Percentiles rank a stretch among this genome's conserved stretches.
These are phyloP conservation scores for Protomyctophum bolini DNA, from an alignment of 2,113 vertebrate species.

Conservation along the genomic window DNA sequence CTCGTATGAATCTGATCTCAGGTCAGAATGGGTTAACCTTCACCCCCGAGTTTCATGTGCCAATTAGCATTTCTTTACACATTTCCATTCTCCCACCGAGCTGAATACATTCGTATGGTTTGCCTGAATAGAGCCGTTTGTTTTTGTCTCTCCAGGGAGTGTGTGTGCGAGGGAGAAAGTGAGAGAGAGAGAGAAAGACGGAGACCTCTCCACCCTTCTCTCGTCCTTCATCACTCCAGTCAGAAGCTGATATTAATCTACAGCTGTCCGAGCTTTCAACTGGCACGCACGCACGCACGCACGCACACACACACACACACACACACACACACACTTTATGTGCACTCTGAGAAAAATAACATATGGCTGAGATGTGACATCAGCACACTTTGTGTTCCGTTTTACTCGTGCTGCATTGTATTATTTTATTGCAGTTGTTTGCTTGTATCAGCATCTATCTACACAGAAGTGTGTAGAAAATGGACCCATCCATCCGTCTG, in stretches of 20 bases:
- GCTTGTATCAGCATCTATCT: too few species aligned
- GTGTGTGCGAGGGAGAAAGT: slow-evolving; percentile 10
- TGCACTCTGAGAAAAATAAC: not conserved
- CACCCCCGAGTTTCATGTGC: slow-evolving; percentile 24
- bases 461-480: too few species aligned
- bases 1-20: too few species aligned
- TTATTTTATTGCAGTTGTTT: too few species aligned
- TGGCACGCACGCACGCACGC: slow-evolving; percentile 37
- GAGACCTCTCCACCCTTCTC: slow-evolving; percentile 56
- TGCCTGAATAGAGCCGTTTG: slow-evolving; percentile 32
- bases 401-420: too few species aligned
- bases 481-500: too few species aligned
- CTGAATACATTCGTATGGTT: slow-evolving; percentile 1
- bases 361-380: too few species aligned
- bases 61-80: slow-evolving; percentile 9
- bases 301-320: not conserved
- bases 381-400: too few species aligned
- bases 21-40: too few species aligned
- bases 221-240: slow-evolving; percentile 64
- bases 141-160: slow-evolving; percentile 17
- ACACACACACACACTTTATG: not conserved
- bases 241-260: slow-evolving; percentile 68
- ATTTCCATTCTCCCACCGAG: not conserved
- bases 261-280: slow-evolving; percentile 66
- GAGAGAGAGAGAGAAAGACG: slow-evolving; percentile 17